Evolutionary conservation across 2,113 vertebrate genomes (phyloP).

Genomic region (Paedocypris sp.): DNA sequence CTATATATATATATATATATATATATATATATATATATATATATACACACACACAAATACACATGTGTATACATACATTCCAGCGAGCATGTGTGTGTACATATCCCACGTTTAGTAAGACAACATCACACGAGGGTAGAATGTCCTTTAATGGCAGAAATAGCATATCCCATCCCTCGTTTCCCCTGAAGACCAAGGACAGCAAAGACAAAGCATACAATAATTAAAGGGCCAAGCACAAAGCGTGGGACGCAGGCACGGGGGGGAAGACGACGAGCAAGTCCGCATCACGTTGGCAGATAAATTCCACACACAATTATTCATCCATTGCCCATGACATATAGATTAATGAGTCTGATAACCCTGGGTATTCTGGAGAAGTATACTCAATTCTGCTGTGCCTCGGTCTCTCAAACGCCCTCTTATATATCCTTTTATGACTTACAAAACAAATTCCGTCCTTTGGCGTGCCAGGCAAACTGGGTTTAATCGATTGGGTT

Average conservation of each 20-base stretch:
- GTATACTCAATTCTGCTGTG: constrained; percentile 77
- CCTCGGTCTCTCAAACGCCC: constrained; percentile 54
- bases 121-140: constrained; percentile 57
- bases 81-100: too few relatives aligned
- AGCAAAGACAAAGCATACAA: constrained; percentile 87
- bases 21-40: too few relatives aligned
- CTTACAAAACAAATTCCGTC: constrained; percentile 35
- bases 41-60: too few relatives aligned
- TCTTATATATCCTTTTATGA: constrained; percentile 38
- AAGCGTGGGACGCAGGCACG: constrained; percentile 63
- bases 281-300: constrained; percentile 87
- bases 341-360: constrained; percentile 99
- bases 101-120: background rate
- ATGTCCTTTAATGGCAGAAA: constrained; percentile 63
- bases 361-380: constrained; percentile 84
- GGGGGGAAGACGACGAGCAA: constrained; percentile 80
- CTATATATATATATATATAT: too few relatives aligned
- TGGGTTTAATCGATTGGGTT: constrained; percentile 54
- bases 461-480: constrained; percentile 49
- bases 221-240: constrained; percentile 73
- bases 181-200: constrained; percentile 58
- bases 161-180: constrained; percentile 55
- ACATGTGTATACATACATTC: too few relatives aligned
- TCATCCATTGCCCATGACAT: constrained; percentile 95
- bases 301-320: constrained; percentile 99